These are phyloP conservation scores for Dendronephthya gigantea DNA, from an alignment of 64 coral and sea anemone genomes.

Conservation along the genomic window DNA sequence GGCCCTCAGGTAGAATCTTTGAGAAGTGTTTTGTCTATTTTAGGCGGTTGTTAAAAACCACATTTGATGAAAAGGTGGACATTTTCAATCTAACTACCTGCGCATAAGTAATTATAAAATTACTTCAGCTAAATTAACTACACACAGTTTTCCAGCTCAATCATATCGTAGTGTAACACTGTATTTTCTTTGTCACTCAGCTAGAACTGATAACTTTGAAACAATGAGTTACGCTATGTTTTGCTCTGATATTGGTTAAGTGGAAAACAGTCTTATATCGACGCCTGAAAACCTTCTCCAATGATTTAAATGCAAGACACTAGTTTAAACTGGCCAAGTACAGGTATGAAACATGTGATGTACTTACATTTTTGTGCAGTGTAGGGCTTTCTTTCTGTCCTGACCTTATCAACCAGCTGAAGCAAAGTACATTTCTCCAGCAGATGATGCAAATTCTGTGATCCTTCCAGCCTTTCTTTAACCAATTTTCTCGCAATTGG, in stretches of 20 bases:
- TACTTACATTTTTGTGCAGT: background rate
- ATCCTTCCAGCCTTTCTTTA: background rate
- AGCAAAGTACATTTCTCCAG: background rate
- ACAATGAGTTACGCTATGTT: background rate
- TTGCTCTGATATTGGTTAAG: background rate
- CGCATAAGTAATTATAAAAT: no score
- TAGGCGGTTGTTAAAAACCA: no score
- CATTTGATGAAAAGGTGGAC: no score
- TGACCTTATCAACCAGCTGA: conserved; percentile 9
- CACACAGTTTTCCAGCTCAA: background rate
- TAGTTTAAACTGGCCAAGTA: background rate
- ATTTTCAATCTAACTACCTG: no score
- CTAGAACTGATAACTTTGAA: background rate
- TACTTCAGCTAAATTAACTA: background rate
- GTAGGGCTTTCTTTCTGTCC: background rate
- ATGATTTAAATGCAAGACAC: background rate
- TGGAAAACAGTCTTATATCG: background rate
- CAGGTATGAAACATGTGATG: background rate
- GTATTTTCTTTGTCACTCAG: background rate
- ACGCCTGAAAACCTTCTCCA: background rate
- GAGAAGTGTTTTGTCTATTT: no score
- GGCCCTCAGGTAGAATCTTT: no score
- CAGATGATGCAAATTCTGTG: background rate
- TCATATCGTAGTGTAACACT: background rate
- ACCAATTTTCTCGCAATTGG: background rate